These are phyloP conservation scores for Orius laevigatus DNA, from an alignment of 1,140 invertebrate genomes.

Conservation along the genomic window DNA sequence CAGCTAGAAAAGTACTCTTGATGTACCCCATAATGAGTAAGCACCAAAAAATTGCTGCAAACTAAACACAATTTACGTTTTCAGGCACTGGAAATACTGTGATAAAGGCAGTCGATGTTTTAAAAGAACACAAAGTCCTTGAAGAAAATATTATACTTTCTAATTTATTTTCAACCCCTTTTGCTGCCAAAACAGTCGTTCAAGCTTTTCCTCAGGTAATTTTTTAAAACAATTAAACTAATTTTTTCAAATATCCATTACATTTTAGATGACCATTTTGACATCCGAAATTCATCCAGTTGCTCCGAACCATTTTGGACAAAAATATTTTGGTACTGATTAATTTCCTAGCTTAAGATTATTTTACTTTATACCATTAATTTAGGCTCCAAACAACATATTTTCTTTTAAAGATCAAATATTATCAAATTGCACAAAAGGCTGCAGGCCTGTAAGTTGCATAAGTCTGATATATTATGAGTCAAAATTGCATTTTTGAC, in stretches of 20 bases:
- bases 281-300: constrained; percentile 89
- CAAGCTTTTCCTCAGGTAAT: constrained; percentile 65
- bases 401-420: no score
- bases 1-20: constrained; percentile 74
- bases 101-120: constrained; percentile 77
- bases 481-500: no score
- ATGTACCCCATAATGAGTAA: constrained; percentile 97
- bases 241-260: background rate
- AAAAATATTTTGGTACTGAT: constrained; percentile 97
- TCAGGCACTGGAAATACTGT: constrained; percentile 83
- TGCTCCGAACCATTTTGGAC: constrained; percentile 95
- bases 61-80: constrained; percentile 5
- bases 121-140: constrained; percentile 82
- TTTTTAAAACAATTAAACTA: no score
- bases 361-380: no score
- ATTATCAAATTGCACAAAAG: no score
- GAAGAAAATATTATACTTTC: constrained; percentile 90
- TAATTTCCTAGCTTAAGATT: constrained; percentile 34
- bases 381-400: no score
- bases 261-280: constrained; percentile 71
- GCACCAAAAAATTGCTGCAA: constrained; percentile 21
- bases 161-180: constrained; percentile 91
- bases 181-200: constrained; percentile 71
- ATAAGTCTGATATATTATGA: no score
- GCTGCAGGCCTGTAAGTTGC: no score